Evolutionary conservation across 2,113 vertebrate genomes (phyloP).

Genomic region (Nycticryphes semicollaris): DNA sequence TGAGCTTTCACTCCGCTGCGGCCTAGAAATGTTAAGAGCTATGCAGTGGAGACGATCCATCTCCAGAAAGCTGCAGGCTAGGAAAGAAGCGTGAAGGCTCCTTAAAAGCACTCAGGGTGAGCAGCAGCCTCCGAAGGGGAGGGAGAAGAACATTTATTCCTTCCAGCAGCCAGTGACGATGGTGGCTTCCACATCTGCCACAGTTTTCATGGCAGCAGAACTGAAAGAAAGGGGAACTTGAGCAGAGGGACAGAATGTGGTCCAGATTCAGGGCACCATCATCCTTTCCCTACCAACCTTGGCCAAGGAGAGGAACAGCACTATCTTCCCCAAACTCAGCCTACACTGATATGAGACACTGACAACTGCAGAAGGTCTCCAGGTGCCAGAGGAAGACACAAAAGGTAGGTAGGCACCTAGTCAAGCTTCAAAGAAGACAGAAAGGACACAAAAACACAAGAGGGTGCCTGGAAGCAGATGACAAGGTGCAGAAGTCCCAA

Average conservation of each 20-base stretch:
- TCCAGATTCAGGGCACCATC: background rate
- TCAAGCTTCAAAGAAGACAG: background rate
- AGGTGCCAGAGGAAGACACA: background rate
- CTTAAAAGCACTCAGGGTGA: constrained; percentile 9
- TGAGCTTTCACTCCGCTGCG: constrained; percentile 42
- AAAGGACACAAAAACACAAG: background rate
- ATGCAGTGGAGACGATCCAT: constrained; percentile 13
- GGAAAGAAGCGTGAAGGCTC: constrained; percentile 33
- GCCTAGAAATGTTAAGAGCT: constrained; percentile 59
- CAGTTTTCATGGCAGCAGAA: background rate
- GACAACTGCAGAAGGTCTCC: background rate
- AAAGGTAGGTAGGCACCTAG: background rate
- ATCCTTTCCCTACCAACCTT: background rate
- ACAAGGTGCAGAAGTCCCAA: background rate
- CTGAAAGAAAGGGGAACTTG: background rate
- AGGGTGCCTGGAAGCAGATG: background rate
- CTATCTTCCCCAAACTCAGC: background rate
- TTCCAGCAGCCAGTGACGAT: background rate
- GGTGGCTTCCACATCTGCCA: background rate
- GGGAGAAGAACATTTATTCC: background rate
- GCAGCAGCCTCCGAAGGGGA: background rate
- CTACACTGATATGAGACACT: background rate
- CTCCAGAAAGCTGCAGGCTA: constrained; percentile 62
- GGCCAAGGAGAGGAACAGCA: background rate
- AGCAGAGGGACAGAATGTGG: background rate